Base-by-base conservation (phyloP, 2,888 invertebrate species). In the Polymixis flavicincta region DNA sequence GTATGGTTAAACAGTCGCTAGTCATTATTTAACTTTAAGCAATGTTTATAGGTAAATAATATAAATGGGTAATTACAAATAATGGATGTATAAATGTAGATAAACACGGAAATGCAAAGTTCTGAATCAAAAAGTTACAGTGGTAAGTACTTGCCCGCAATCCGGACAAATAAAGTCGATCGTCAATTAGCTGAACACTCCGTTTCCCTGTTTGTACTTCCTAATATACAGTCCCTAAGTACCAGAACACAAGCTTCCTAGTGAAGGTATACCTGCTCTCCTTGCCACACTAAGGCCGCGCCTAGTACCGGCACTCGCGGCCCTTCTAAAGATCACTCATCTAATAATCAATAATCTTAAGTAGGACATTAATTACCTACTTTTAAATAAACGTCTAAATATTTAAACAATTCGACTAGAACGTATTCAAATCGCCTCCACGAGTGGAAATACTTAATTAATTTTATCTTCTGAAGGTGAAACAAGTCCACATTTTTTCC, bases 251-350 rank as follows among this genome's bases (percentile, higher is more conserved):
- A 50, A 28, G 14, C n/a, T 61, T 59, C 77, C 52, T 54, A 11
- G n/a, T n/a, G 4, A 0, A 22, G 54, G 42, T 42, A 14, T 32
- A n/a, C n/a, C 8, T 2, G 71, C 19, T 79, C 57, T 72, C 73
- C 80, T 72, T 80, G 80, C 52, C 52, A 59, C 17, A 42, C 25
- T 22, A 9, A 8, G n/a, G n/a, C 61, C 65, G 52, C n/a, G 65
- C 52, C n/a, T 50, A n/a, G 13, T 22, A 0, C 22, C 37, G 71
- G 19, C 17, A 9, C n/a, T n/a, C 8, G 9, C 19, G 50, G 64
- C 73, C 80, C 50, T 48, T 45, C 5, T 0, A 48, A 14, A 80
- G 48, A 54, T n/a, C 54, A 48, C 11, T 1, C 14, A 17, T 55
- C 19, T 32, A 55, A 50, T 66, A 28, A 32, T 52, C 28, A 28